Evolutionary conservation across 2,113 vertebrate species (phyloP).

Genomic region (Petrocephalus microphthalmus): DNA sequence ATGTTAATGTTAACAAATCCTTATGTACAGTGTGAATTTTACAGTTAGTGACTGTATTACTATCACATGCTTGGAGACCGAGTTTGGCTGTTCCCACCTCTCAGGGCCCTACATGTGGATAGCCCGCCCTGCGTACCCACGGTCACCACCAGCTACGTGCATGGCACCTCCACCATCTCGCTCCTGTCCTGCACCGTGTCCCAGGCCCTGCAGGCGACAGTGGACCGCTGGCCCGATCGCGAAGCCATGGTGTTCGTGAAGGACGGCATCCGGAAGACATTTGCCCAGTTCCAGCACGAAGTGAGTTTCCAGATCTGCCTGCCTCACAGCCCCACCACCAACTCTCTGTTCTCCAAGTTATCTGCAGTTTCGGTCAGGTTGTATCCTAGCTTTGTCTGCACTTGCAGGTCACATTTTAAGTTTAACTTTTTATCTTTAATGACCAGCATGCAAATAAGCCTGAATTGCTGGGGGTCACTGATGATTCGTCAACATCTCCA

Average conservation of each 20-base stretch:
- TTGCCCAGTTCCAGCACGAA: conserved; percentile 74
- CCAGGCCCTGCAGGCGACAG: conserved; percentile 56
- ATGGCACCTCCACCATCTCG: conserved; percentile 49
- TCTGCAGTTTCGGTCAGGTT: background rate
- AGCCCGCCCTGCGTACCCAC: conserved; percentile 31
- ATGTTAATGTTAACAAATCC: background rate
- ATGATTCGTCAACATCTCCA: no score
- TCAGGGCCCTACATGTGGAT: conserved; percentile 60
- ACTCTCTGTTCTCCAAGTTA: background rate
- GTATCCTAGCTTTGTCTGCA: background rate
- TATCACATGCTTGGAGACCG: background rate
- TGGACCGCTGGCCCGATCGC: conserved; percentile 55
- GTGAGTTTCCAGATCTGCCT: conserved; percentile 56
- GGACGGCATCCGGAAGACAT: conserved; percentile 70
- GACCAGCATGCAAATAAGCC: no score
- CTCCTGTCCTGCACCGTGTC: conserved; percentile 63
- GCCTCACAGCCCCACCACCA: background rate
- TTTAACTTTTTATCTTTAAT: no score
- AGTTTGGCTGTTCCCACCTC: background rate
- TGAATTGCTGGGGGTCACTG: no score
- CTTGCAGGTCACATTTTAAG: no score
- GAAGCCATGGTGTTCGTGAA: conserved; percentile 67
- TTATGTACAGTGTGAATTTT: background rate
- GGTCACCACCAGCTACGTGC: conserved; percentile 70
- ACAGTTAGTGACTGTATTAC: background rate